phyloP scores from a whole-genome alignment of 2,888 invertebrate species.

The Ryuthela nishihirai region DNA sequence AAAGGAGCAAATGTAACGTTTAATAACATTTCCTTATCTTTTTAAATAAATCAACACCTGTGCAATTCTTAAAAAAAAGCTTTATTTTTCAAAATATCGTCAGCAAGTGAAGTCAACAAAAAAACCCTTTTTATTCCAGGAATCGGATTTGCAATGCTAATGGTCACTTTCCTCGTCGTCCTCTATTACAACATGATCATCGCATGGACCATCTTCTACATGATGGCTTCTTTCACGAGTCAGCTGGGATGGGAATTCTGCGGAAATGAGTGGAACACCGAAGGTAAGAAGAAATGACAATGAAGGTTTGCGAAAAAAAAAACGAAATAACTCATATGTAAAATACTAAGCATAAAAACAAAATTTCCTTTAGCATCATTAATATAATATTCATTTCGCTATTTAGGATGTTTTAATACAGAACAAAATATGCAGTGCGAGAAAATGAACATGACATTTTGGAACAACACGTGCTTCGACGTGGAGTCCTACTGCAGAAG shows the following conservation, averaged over 20 bases:
- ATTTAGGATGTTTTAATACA: constrained; percentile 3
- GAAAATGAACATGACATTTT: constrained; percentile 1
- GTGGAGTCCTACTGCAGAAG: background rate
- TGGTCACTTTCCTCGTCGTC: constrained; percentile 63
- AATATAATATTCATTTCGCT: too few relatives aligned
- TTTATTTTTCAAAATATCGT: too few relatives aligned
- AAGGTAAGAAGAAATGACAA: background rate
- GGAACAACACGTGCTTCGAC: constrained; percentile 11
- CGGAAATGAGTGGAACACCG: constrained; percentile 40
- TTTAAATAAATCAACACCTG: too few relatives aligned
- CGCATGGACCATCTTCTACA: constrained; percentile 71
- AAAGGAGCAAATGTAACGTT: too few relatives aligned
- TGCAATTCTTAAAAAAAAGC: too few relatives aligned
- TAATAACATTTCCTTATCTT: too few relatives aligned
- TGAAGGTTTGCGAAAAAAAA: too few relatives aligned
- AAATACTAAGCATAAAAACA: too few relatives aligned
- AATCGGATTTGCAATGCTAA: constrained; percentile 61
- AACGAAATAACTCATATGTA: too few relatives aligned
- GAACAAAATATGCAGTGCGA: constrained; percentile 3
- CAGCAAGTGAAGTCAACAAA: too few relatives aligned
- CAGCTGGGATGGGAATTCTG: constrained; percentile 68
- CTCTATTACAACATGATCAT: constrained; percentile 77
- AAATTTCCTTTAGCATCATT: too few relatives aligned
- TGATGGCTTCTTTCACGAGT: constrained; percentile 63
- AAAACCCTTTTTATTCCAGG: constrained; percentile 42